These are phyloP conservation scores for Nomada ferruginata DNA, from an alignment of 2,888 invertebrate genomes.

Conservation along the genomic window DNA sequence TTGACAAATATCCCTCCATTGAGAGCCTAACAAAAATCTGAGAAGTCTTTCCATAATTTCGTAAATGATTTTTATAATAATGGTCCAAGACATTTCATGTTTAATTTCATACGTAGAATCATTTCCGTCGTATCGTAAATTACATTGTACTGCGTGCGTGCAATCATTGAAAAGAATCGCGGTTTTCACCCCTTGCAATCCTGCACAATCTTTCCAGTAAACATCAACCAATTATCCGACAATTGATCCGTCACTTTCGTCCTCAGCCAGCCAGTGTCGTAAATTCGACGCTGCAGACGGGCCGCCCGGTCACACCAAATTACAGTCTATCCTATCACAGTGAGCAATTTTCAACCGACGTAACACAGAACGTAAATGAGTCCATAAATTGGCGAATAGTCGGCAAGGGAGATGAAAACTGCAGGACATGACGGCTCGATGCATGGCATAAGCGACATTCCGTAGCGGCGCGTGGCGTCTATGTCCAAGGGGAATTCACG, in stretches of 20 bases:
- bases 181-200: no score
- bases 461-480: slow-evolving; percentile 50
- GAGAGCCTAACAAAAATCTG: no score
- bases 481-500: slow-evolving; percentile 42
- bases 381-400: slow-evolving; percentile 42
- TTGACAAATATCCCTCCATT: no score
- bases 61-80: no score
- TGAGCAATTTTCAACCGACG: slow-evolving; percentile 13
- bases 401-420: slow-evolving; percentile 42
- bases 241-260: slow-evolving; percentile 20
- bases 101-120: no score
- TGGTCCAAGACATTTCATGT: no score
- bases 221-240: neutral
- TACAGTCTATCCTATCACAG: slow-evolving; percentile 16
- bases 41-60: no score
- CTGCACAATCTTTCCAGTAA: no score
- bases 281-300: slow-evolving; percentile 1
- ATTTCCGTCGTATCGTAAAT: no score
- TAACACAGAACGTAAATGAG: slow-evolving; percentile 22
- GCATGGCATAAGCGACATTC: slow-evolving; percentile 60
- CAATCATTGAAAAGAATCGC: neutral
- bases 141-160: no score
- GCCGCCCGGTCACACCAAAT: slow-evolving; percentile 1
- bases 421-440: slow-evolving; percentile 33
- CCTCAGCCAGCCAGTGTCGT: neutral